Evolutionary conservation across 2,797 vertebrate species (phyloP).

Genomic region (Tadarida brasiliensis): DNA sequence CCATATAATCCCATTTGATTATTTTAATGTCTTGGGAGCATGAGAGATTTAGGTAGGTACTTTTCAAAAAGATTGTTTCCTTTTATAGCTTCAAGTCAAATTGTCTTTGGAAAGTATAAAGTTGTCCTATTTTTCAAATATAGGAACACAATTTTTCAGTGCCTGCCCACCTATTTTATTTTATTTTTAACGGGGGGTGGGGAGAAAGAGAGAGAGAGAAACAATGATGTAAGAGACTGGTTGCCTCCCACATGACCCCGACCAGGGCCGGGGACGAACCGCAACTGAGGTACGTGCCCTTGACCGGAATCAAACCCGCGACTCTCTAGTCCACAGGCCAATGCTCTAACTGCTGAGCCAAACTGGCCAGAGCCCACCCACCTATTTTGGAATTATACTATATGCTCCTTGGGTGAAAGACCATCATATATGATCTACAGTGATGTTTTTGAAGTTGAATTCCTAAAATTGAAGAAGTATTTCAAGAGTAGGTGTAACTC

Average conservation of each 20-base stretch:
- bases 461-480: constrained; percentile 18
- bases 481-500: background rate
- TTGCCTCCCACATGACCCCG: too few species aligned
- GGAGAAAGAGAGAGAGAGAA: too few species aligned
- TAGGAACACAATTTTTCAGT: constrained; percentile 4
- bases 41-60: background rate
- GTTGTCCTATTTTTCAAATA: constrained; percentile 46
- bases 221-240: too few species aligned
- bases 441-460: constrained; percentile 30
- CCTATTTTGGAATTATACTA: background rate
- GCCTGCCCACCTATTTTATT: background rate
- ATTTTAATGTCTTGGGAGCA: background rate
- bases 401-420: background rate
- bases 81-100: constrained; percentile 39
- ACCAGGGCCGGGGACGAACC: too few species aligned
- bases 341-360: too few species aligned
- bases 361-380: background rate
- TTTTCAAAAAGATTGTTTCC: background rate
- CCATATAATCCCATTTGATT: background rate
- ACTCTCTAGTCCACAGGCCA: too few species aligned
- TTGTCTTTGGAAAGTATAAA: background rate
- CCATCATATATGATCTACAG: background rate
- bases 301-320: too few species aligned
- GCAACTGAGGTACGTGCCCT: too few species aligned
- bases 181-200: too few species aligned